Base-by-base conservation (phyloP, 1,140 invertebrate species). In the Thaumetopoea pityocampa region DNA sequence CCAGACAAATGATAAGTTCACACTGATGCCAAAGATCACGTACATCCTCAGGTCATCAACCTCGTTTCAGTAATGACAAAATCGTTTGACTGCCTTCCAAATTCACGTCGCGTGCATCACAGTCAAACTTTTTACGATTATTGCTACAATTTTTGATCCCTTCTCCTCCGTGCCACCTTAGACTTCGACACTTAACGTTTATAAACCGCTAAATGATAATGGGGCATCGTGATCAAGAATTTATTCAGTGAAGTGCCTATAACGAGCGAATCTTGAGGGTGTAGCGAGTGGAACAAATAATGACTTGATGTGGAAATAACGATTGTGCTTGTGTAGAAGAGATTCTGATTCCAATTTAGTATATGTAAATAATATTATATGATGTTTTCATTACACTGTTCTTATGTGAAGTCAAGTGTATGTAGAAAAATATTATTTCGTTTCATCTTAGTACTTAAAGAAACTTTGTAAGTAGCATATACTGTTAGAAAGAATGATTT, bases 191-290 rank as follows among this genome's bases (percentile, higher is more conserved):
- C 55, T 63, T 22, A 41, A 54, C 57, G 64, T 70, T 67, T 70
- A 70, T 70, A 67, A 67, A 60, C 67, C 59, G 67, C 63, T 67
- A 63, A 70, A 70, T 70, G 63, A 62, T 67, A 70, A 66, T 66
- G 53, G 58, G 15, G 36, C 42, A 35, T 66, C 62, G 50, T 69
- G 66, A 66, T 67, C 53, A 64, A 58, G 47, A 67, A 59, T 64
- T 67, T 64, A 66, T 60, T 34, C 43, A 36, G 44, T 38, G 34
- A n/a, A 38, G 26, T 44, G 29, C 41, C 45, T 46, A 52, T 50
- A 59, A 50, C 50, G 50, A 27, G 14, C 6, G 17, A 51, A 43
- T 35, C 18, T 47, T 22, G 10, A 34, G 23, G 42, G 35, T 22
- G 16, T n/a, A 26, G 23, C 19, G 33, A 14, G 9, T 24, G 27